phyloP scores from a whole-genome alignment of 2,113 vertebrate genomes.

The Takifugu bimaculatus region DNA sequence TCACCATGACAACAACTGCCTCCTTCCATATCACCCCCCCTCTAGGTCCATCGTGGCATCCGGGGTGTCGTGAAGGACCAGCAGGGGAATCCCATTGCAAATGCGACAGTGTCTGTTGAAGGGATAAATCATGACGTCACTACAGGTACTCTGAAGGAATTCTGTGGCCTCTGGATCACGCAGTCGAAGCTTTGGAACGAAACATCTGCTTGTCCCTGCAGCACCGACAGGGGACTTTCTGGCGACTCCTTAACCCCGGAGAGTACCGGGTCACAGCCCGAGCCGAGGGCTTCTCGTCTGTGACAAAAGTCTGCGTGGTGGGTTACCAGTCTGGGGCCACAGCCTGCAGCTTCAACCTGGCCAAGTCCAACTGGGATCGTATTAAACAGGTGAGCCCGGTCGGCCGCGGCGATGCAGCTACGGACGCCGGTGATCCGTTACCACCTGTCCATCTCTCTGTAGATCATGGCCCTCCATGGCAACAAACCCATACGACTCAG shows the following conservation, averaged over 20 bases:
- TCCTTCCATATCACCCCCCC: not conserved
- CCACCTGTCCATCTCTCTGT: not conserved
- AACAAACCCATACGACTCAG: constrained; percentile 81
- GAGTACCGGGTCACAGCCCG: constrained; percentile 88
- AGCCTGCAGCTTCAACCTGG: constrained; percentile 89
- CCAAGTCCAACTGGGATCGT: constrained; percentile 96
- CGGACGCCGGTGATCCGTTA: too few relatives aligned
- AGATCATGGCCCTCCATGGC: constrained; percentile 91
- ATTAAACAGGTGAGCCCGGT: constrained; percentile 76
- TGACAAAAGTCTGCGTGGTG: constrained; percentile 85
- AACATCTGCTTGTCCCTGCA: constrained; percentile 37
- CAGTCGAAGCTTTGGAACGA: not conserved
- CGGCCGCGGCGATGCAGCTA: too few relatives aligned
- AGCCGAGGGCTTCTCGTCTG: constrained; percentile 83
- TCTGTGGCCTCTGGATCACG: not conserved
- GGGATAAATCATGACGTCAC: constrained; percentile 87
- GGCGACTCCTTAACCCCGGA: constrained; percentile 93
- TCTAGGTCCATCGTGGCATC: constrained; percentile 89
- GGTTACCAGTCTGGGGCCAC: constrained; percentile 91
- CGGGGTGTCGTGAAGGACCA: constrained; percentile 89
- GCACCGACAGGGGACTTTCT: constrained; percentile 89
- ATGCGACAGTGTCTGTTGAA: constrained; percentile 86
- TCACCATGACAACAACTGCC: too few relatives aligned
- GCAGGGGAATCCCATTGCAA: constrained; percentile 85
- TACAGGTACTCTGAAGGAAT: constrained; percentile 76